These are phyloP conservation scores for Gymnosoma rotundatum DNA, from an alignment of 2,888 invertebrate species.

Conservation along the genomic window DNA sequence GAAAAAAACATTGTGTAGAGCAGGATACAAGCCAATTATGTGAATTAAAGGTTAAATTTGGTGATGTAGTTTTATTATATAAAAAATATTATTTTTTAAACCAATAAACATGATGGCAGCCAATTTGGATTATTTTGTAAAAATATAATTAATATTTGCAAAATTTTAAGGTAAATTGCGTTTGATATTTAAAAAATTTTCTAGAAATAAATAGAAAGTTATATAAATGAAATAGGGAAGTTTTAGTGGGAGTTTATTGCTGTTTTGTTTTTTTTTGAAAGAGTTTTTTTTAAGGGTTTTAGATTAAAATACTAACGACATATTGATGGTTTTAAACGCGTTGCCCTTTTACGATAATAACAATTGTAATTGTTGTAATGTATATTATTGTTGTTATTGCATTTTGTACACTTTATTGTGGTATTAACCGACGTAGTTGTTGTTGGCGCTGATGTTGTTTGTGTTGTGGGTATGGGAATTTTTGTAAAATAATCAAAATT, in stretches of 20 bases:
- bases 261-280: background rate
- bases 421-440: slow-evolving; percentile 73
- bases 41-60: background rate
- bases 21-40: slow-evolving; percentile 46
- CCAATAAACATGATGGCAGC: background rate
- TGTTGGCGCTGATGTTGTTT: slow-evolving; percentile 76
- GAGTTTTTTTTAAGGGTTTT: background rate
- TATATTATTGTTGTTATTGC: slow-evolving; percentile 80
- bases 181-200: slow-evolving; percentile 56
- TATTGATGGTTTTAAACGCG: slow-evolving; percentile 80
- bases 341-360: slow-evolving; percentile 82
- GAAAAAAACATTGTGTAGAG: slow-evolving; percentile 22
- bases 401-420: slow-evolving; percentile 79
- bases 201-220: background rate
- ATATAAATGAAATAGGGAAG: background rate
- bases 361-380: slow-evolving; percentile 82
- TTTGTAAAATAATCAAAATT: slow-evolving; percentile 67
- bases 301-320: slow-evolving; percentile 81
- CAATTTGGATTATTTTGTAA: slow-evolving; percentile 47
- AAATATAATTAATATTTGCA: slow-evolving; percentile 10
- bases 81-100: background rate
- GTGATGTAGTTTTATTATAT: slow-evolving; percentile 9
- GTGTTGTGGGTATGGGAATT: slow-evolving; percentile 67
- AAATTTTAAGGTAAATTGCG: slow-evolving; percentile 69
- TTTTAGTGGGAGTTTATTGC: background rate